Base-by-base conservation (phyloP, 2,797 vertebrate genomes). In the Sciurus vulgaris region DNA sequence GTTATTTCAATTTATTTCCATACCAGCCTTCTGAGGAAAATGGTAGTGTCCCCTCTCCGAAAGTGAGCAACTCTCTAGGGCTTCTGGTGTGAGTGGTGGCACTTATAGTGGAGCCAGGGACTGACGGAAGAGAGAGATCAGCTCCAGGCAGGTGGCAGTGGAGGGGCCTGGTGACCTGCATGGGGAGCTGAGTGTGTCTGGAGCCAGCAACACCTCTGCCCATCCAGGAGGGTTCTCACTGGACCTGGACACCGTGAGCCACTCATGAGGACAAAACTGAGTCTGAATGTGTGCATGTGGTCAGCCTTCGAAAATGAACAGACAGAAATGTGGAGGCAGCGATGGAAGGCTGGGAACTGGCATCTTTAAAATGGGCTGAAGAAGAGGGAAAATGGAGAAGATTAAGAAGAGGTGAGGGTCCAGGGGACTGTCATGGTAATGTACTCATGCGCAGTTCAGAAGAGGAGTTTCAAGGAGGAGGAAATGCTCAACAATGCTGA, bases 401-500 rank as follows among this genome's bases (percentile, higher is more conserved):
- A 61, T 17, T 26, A 5, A 28, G 13, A 28, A 70, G 0, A 0
- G 11, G 33, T 30, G 9, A 51, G 22, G 38, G 70, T 81, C 11
- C 18, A 11, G 2, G 26, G 14, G 7, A 0, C 5, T 12, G 8
- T 3, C 4, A 5, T 47, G 74, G 18, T 8, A 14, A 63, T 9
- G 10, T 3, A 5, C 14, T 28, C 20, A 22, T 78, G 72, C 30
- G 17, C 7, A 74, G 38, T 26, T 90, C 77, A 91, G 26, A 79
- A 76, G 17, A 51, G 8, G 61, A 41, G 22, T 82, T 82, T 86
- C 33, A 49, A 44, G 14, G 12, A 30, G 17, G 6, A 76, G n/a
- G 7, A 69, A 49, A 47, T 12, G 28, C 28, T 85, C 65, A 35
- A 44, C 12, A 28, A 28, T n/a, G 14, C 44, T 79, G 86, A 47